These are phyloP conservation scores for Rhabditoides inermis DNA, from an alignment of 2,888 invertebrate species.

Conservation along the genomic window DNA sequence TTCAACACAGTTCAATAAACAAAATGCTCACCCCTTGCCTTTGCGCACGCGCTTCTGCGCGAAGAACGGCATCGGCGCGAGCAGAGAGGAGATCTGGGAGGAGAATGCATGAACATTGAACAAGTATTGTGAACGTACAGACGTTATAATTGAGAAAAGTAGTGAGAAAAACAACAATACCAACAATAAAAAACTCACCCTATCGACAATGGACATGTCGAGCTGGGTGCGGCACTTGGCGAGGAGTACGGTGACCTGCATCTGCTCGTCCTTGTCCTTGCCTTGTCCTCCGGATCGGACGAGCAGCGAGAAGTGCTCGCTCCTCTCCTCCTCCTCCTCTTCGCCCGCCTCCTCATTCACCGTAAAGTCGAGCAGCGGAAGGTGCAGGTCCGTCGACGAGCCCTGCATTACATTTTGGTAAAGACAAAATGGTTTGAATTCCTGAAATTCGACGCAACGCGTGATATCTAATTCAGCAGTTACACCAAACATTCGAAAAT, in stretches of 20 bases:
- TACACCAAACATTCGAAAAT: too few species aligned
- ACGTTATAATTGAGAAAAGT: too few species aligned
- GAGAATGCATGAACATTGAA: too few species aligned
- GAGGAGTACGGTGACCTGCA: constrained; percentile 14
- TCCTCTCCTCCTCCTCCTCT: not conserved
- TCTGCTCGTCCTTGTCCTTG: not conserved
- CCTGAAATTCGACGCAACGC: too few species aligned
- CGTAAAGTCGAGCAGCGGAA: constrained; percentile 19
- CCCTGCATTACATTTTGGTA: constrained; percentile 1
- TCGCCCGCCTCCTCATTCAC: constrained; percentile 17
- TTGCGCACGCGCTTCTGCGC: too few species aligned
- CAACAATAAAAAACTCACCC: too few species aligned
- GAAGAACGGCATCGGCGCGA: constrained; percentile 24
- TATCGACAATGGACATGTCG: constrained; percentile 42
- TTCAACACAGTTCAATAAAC: too few species aligned
- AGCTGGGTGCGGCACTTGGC: constrained; percentile 31
- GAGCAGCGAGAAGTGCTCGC: not conserved
- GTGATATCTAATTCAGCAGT: too few species aligned
- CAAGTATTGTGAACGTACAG: too few species aligned
- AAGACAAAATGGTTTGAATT: not conserved
- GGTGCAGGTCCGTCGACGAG: not conserved
- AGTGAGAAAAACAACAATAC: too few species aligned
- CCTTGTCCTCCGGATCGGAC: not conserved
- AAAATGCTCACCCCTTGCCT: too few species aligned
- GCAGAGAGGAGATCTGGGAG: constrained; percentile 20